Evolutionary conservation across 2,113 vertebrate genomes (phyloP).

Genomic region (Electrona antarctica): DNA sequence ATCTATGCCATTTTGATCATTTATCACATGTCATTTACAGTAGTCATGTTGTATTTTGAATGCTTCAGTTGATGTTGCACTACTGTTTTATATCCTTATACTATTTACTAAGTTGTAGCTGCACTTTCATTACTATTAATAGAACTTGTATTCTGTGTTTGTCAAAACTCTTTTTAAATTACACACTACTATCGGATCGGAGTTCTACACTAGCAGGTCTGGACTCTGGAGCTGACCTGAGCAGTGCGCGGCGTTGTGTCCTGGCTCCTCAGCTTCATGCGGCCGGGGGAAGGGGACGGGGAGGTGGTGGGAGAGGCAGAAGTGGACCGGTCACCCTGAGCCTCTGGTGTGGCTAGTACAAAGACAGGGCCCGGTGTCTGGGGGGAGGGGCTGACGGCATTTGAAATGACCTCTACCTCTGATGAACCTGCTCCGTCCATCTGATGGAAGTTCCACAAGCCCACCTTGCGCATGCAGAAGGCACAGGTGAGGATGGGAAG

Average conservation of each 20-base stretch:
- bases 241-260: conserved; percentile 77
- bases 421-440: conserved; percentile 70
- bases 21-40: too few relatives aligned
- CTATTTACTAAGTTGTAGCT: too few relatives aligned
- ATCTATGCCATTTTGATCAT: too few relatives aligned
- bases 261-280: conserved; percentile 92
- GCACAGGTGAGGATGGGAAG: conserved; percentile 88
- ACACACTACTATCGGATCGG: too few relatives aligned
- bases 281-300: conserved; percentile 78
- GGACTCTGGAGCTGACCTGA: conserved; percentile 75
- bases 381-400: conserved; percentile 20
- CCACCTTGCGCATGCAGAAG: conserved; percentile 91
- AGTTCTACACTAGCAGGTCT: too few relatives aligned
- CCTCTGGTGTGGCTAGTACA: conserved; percentile 50
- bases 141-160: too few relatives aligned
- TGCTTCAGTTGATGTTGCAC: too few relatives aligned
- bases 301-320: conserved; percentile 75
- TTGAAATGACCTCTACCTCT: conserved; percentile 55
- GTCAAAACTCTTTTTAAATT: too few relatives aligned
- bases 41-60: too few relatives aligned
- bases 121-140: too few relatives aligned
- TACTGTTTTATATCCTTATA: too few relatives aligned
- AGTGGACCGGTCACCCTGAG: conserved; percentile 59
- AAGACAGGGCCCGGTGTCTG: conserved; percentile 16
- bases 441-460: conserved; percentile 92